Evolutionary conservation across 2,888 invertebrate genomes (phyloP), one percentile per base, ranked within the genome.

Genomic region (Cerceris rybyensis): DNA sequence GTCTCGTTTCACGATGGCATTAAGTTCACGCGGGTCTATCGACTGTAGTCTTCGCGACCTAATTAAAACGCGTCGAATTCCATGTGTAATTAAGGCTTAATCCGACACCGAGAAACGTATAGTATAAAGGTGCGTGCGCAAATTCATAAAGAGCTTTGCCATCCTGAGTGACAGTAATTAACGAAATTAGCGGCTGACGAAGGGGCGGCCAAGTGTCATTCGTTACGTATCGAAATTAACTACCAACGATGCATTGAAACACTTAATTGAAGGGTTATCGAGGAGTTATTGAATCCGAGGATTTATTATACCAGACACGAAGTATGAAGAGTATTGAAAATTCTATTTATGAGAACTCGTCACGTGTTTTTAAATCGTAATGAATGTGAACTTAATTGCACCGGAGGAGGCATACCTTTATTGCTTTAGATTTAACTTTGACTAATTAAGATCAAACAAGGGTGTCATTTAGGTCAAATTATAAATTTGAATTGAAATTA

Each of bases 61-160:
- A 87, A 89, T 89, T 88, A 89, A 88, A 87, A 77, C 87, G 81
- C 82, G 78, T 89, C 85, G 80, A 88, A 87, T 88, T 86, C 84
- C 85, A 64, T 72, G 81, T 84, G 82, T 86, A 88, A 89, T 89
- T 88, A 86, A 82, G 84, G 83, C 83, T 84, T 83, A 82, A 86
- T 80, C 80, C 73, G 84, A 88, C 83, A 85, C 85, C 72, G 68
- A 65, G 46, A 55, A 60, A 60, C 67, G 54, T 52, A 16, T 28
- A 28, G 61, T 57, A 60, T 9, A 43, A 70, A 69, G 70, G 57
- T 54, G 42, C 14, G 41, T 39, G 52, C n/a, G 50, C 60, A 14
- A 49, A 59, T 73, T 65, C 67, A 79, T 54, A 74, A 78, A 74
- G 74, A 54, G 73, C 67, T 65, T 69, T 52, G 63, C 17, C 17